A percentile compares a stretch with the other conserved stretches of the same genome.
Conservation (phyloP, 1,140 invertebrate genomes). For the Solenopsis invicta region DNA sequence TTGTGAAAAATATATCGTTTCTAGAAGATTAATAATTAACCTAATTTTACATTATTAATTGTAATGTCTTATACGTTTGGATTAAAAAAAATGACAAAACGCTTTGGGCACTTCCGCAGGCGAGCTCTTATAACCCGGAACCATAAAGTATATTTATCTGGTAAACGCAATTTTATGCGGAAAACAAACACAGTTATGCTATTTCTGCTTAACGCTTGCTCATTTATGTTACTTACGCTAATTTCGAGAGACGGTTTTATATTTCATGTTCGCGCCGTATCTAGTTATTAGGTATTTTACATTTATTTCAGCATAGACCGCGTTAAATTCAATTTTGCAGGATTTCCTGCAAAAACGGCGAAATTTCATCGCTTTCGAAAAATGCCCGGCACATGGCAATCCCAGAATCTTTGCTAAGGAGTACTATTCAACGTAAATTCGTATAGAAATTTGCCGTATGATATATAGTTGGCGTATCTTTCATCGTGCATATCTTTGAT, state of each 20-base stretch:
- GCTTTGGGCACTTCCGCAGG: conserved; percentile 17
- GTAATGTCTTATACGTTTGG: conserved; percentile 19
- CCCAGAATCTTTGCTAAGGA: not conserved
- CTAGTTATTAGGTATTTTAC: conserved; percentile 1
- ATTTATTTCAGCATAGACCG: not conserved
- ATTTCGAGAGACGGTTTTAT: conserved; percentile 30
- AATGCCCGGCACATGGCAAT: not conserved
- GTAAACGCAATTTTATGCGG: conserved; percentile 34
- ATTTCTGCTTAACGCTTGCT: conserved; percentile 31
- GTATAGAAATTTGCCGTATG: not conserved
- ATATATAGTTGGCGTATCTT: conserved; percentile 22
- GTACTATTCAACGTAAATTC: not conserved
- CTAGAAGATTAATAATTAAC: conserved; percentile 29
- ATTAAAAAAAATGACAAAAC: conserved; percentile 18
- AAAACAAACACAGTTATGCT: conserved; percentile 52
- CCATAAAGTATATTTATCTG: conserved; percentile 45
- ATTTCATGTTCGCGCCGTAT: conserved; percentile 5
- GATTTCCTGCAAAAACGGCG: not conserved
- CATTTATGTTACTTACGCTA: conserved; percentile 34
- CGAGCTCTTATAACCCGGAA: conserved; percentile 20
- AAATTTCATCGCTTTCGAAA: not conserved
- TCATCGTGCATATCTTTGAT: conserved; percentile 38
- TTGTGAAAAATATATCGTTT: not conserved
- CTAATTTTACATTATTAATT: conserved; percentile 30
- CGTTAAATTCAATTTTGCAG: conserved; percentile 28